Evolutionary conservation across 1,140 invertebrate species (phyloP).

Genomic region (Arctopsyche grandis): DNA sequence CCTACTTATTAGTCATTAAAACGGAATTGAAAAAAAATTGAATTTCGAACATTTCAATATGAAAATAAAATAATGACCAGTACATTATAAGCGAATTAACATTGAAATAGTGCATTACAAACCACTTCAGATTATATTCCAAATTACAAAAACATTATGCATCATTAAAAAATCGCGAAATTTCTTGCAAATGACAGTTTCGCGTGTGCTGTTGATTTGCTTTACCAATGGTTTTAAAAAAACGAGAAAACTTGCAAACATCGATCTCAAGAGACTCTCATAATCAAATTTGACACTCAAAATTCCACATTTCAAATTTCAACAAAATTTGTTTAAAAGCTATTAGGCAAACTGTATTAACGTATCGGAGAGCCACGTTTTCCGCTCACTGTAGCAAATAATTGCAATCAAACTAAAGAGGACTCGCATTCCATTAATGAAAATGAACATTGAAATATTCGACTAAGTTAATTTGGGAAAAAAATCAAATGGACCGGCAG

Average conservation of each 20-base stretch:
- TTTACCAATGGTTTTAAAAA: background rate
- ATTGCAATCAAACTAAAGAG: background rate
- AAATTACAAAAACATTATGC: background rate
- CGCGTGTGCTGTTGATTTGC: background rate
- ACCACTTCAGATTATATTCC: background rate
- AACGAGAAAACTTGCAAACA: background rate
- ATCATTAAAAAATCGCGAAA: background rate
- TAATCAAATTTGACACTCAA: background rate
- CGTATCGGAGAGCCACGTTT: background rate
- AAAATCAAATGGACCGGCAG: too few species aligned
- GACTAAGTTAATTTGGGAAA: too few species aligned
- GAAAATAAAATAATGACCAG: background rate
- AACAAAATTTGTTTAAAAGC: too few species aligned
- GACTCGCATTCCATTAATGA: background rate
- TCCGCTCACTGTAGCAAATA: slow-evolving; percentile 16
- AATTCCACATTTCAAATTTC: background rate
- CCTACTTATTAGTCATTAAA: too few species aligned
- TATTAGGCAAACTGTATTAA: background rate
- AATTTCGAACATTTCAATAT: too few species aligned
- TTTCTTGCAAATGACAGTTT: slow-evolving; percentile 15
- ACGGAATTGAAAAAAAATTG: too few species aligned
- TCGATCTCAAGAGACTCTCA: background rate
- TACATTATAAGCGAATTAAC: background rate
- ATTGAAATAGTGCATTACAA: background rate
- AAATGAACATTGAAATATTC: too few species aligned